Conservation (phyloP, 1,140 invertebrate genomes). For the Drosophila ironensis region DNA sequence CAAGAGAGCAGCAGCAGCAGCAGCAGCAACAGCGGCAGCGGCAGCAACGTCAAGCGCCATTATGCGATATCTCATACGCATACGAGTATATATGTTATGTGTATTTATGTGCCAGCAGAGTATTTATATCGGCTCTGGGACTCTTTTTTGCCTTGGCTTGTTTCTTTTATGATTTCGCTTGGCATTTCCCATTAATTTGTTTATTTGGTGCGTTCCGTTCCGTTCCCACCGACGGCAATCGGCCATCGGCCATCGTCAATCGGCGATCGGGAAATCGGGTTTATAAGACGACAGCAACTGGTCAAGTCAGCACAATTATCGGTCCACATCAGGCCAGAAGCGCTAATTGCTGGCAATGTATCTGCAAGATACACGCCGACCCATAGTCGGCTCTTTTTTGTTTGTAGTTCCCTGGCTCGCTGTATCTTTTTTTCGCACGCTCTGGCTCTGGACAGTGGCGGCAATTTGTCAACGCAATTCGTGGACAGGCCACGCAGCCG, state of each 20-base stretch:
- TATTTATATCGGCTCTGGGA: conserved; percentile 46
- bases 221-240: conserved; percentile 63
- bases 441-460: conserved; percentile 12
- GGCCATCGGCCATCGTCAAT: conserved; percentile 54
- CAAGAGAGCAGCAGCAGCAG: conserved; percentile 46
- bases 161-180: conserved; percentile 61
- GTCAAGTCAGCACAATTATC: conserved; percentile 65
- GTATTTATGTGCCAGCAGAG: too few species aligned
- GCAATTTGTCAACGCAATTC: conserved; percentile 65
- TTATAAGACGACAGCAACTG: conserved; percentile 57
- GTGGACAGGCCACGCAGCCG: conserved; percentile 72
- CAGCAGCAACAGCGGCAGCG: too few species aligned
- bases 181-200: conserved; percentile 69
- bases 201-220: conserved; percentile 46
- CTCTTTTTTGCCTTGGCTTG: conserved; percentile 13
- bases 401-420: neutral
- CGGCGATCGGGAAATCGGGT: conserved; percentile 53
- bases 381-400: conserved; percentile 11
- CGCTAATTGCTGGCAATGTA: conserved; percentile 73
- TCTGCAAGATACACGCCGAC: conserved; percentile 49
- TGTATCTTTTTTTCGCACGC: conserved; percentile 52
- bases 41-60: conserved; percentile 60
- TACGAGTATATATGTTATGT: too few species aligned
- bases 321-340: conserved; percentile 40
- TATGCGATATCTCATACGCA: conserved; percentile 35